Evolutionary conservation across 2,797 vertebrate species (phyloP).

Genomic region (Microcaecilia unicolor): DNA sequence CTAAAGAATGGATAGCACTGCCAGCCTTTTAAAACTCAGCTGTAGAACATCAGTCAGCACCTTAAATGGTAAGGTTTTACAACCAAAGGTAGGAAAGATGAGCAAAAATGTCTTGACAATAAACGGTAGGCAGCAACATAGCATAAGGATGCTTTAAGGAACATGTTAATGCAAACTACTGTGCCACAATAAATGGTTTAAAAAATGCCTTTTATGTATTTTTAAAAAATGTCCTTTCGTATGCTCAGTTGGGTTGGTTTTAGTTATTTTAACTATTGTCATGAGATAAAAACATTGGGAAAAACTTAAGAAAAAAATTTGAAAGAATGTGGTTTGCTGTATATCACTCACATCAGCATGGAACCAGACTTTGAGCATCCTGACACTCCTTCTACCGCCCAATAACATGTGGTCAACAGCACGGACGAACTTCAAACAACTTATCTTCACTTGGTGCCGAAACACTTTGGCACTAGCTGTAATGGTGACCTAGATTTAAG

Average conservation of each 20-base stretch:
- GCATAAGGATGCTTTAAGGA: slow-evolving; percentile 19
- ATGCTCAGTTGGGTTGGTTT: slow-evolving; percentile 21
- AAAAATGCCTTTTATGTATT: slow-evolving; percentile 8
- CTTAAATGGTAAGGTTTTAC: slow-evolving; percentile 19
- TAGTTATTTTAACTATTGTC: slow-evolving; percentile 29
- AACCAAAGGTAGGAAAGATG: slow-evolving; percentile 16
- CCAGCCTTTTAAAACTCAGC: too few species aligned
- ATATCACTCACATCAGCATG: slow-evolving; percentile 16
- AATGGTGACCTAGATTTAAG: too few species aligned
- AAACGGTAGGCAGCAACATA: slow-evolving; percentile 20
- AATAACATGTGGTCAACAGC: slow-evolving; percentile 5
- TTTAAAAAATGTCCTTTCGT: slow-evolving; percentile 23
- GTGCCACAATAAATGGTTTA: slow-evolving; percentile 27
- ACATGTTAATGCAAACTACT: slow-evolving; percentile 24
- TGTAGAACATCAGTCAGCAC: too few species aligned
- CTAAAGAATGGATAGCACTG: too few species aligned
- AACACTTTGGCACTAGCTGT: neutral
- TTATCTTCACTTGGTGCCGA: slow-evolving; percentile 5
- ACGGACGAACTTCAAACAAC: slow-evolving; percentile 11
- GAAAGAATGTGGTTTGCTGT: slow-evolving; percentile 22
- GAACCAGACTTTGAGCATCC: slow-evolving; percentile 13
- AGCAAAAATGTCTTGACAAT: slow-evolving; percentile 16
- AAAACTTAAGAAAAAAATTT: neutral
- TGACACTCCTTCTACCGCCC: slow-evolving; percentile 20
- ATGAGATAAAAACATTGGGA: slow-evolving; percentile 14